Evolutionary conservation across 2,888 invertebrate species (phyloP).

Genomic region (Arenicola marina): DNA sequence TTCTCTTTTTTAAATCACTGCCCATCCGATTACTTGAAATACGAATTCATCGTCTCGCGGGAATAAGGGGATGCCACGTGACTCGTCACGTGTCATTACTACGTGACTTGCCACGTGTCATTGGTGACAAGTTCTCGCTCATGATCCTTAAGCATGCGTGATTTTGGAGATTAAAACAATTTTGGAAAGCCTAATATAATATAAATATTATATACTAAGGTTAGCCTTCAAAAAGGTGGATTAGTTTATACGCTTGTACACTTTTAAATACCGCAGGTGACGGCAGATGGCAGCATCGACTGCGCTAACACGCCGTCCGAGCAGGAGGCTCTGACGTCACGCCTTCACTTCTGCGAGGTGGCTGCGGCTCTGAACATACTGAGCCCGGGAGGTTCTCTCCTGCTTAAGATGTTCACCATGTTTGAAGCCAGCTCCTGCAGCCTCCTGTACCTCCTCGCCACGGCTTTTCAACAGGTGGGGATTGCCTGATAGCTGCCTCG

Average conservation of each 20-base stretch:
- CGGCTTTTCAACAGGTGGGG: conserved; percentile 68
- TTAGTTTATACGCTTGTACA: not conserved
- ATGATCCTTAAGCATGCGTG: no score
- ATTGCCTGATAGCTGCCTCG: no score
- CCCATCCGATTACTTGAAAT: no score
- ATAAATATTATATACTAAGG: no score
- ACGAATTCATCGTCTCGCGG: no score
- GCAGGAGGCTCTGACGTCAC: conserved; percentile 80
- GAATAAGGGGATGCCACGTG: no score
- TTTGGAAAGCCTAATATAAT: no score
- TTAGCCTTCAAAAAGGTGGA: not conserved
- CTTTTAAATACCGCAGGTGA: conserved; percentile 67
- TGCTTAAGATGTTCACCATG: conserved; percentile 88
- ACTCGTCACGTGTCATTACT: no score
- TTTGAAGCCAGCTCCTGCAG: conserved; percentile 83
- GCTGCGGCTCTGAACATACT: conserved; percentile 76
- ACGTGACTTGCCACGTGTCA: no score
- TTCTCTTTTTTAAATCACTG: no score
- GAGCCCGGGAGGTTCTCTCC: conserved; percentile 74
- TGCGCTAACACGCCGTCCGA: conserved; percentile 83
- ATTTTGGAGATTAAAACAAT: no score
- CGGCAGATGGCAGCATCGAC: conserved; percentile 93
- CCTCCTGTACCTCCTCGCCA: conserved; percentile 78
- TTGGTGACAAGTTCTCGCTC: no score
- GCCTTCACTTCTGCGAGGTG: conserved; percentile 82